Evolutionary conservation across 23 tunicate species (phyloP), one percentile per base, ranked within the genome.

Genomic region (Diplosoma virens): DNA sequence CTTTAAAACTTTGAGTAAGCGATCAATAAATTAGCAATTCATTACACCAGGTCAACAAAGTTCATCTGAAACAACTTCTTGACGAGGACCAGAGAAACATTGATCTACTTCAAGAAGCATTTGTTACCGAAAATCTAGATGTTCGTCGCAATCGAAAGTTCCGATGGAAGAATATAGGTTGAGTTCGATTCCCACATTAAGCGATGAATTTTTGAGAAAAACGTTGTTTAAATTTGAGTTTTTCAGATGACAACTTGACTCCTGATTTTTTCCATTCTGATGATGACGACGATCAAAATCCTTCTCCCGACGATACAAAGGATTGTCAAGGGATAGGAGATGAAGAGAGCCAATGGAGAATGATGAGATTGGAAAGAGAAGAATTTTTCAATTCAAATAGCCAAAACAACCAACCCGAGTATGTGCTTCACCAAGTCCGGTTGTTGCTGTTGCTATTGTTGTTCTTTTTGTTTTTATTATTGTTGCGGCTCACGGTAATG

Each of bases 101-200:
- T 31, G 92, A 92, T 6, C 67, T 92, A 11, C 65, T 92, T n/a
- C 92, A 92, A 75, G 97, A 92, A 81, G 97, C 97, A 29, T 85
- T 92, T 55, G 67, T 85, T 32, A 90, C 86, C 9, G 97, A 88
- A 34, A 71, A 63, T 24, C 78, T 70, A 25, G 82, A 88, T 33
- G 63, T 58, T n/a, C 64, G 75, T 29, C 67, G 97, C 36, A 88
- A 85, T 18, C 71, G 97, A 32, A 82, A 82, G 60, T 92, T 92
- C 58, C 33, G 87, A 33, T 92, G 97, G 97, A 92, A 85, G 76
- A 85, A 92, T 59, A 76, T 77, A 18, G 92, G 88, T 85, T 41
- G 50, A 14, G 50, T 41, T 41, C 50, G 50, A 41, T 7, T 41
- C 50, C 50, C 50, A 41, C 50, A 7, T 7, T 9, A 41, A 41